Conservation (phyloP, 2,888 invertebrate genomes). For the Leptinotarsa peninsularis region DNA sequence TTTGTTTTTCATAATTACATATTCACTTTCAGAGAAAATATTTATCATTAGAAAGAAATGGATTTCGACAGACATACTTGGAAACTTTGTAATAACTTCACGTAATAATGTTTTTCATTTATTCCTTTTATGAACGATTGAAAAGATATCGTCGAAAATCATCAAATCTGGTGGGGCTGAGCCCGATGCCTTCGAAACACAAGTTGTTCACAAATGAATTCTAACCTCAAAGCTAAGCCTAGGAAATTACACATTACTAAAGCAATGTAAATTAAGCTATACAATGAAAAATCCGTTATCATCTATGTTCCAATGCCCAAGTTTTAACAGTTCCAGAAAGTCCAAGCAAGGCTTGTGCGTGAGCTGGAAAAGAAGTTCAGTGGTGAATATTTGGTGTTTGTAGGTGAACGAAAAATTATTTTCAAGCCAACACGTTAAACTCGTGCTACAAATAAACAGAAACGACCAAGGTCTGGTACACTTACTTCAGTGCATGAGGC, state of each 20-base stretch:
- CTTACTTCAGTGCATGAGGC: slow-evolving; percentile 98
- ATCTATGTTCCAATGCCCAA: slow-evolving; percentile 98
- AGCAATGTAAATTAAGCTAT: slow-evolving; percentile 93
- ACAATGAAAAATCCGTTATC: slow-evolving; percentile 84
- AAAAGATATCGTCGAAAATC: slow-evolving; percentile 85
- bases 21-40: no score
- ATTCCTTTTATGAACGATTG: no score
- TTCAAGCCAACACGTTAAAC: slow-evolving; percentile 98
- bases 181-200: slow-evolving; percentile 91
- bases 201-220: slow-evolving; percentile 95
- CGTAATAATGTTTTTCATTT: no score
- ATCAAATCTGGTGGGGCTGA: slow-evolving; percentile 69
- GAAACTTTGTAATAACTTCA: no score
- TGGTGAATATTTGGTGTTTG: slow-evolving; percentile 89
- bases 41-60: no score
- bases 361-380: slow-evolving; percentile 99
- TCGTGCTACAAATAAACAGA: slow-evolving; percentile 81
- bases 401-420: slow-evolving; percentile 97
- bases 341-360: slow-evolving; percentile 94
- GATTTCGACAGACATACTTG: no score
- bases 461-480: slow-evolving; percentile 85
- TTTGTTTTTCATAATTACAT: no score
- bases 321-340: slow-evolving; percentile 96
- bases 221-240: slow-evolving; percentile 95
- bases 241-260: slow-evolving; percentile 95